Evolutionary conservation across 2,113 vertebrate genomes (phyloP).

Genomic region (Oenanthe melanoleuca): DNA sequence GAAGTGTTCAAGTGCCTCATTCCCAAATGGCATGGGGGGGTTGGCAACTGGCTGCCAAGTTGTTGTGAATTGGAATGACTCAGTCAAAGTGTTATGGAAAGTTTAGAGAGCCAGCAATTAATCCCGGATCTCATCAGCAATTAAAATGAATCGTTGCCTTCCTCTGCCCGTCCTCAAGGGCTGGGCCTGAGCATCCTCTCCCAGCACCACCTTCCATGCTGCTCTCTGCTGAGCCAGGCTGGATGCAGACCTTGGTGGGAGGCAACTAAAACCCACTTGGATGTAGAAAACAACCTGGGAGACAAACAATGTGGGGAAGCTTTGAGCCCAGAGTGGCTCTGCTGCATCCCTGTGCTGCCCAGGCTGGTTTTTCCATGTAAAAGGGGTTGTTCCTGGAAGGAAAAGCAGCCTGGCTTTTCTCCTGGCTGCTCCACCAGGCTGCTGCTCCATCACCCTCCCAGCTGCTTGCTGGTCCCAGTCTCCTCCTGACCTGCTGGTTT

Average conservation of each 20-base stretch:
- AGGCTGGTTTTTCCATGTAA: fast-evolving
- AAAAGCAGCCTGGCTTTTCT: background rate
- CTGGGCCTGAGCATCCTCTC: background rate
- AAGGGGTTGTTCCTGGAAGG: background rate
- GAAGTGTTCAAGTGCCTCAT: background rate
- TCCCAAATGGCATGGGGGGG: background rate
- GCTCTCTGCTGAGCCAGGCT: background rate
- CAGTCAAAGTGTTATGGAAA: background rate
- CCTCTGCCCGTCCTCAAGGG: background rate
- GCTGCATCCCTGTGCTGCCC: fast-evolving
- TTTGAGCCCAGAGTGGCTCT: fast-evolving
- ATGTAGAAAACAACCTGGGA: background rate
- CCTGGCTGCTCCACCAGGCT: background rate
- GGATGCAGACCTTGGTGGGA: background rate
- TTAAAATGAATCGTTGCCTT: constrained; percentile 12
- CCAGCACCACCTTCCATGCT: background rate
- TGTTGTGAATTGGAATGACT: background rate
- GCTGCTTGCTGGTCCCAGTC: background rate
- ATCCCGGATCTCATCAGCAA: background rate
- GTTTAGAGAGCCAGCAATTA: constrained; percentile 28
- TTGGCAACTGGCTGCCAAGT: background rate
- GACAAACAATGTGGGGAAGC: constrained; percentile 1
- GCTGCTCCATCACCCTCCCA: background rate
- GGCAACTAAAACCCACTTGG: background rate
- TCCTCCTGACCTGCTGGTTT: background rate